A percentile compares a stretch with the other conserved stretches of the same genome.
Conservation (phyloP, 2,797 vertebrate genomes). For the Forpus xanthops region DNA sequence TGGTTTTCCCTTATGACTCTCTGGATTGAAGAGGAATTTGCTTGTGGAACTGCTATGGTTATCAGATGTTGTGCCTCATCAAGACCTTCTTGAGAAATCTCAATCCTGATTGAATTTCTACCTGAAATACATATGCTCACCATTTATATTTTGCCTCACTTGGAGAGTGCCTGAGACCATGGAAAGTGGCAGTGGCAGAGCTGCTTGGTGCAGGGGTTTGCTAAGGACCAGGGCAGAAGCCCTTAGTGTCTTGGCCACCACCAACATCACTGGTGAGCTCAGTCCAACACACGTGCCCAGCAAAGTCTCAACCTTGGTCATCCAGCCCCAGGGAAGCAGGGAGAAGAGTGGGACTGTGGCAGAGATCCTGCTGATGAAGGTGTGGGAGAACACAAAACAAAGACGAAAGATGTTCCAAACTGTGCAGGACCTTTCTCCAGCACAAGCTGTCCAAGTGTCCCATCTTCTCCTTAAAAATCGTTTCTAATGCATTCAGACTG, state of each 20-base stretch:
- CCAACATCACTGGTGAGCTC: not conserved
- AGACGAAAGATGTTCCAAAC: not conserved
- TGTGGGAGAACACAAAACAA: not conserved
- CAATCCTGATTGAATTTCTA: not conserved
- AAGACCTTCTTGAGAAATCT: not conserved
- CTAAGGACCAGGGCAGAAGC: not conserved
- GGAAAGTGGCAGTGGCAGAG: not conserved
- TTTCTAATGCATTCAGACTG: not conserved
- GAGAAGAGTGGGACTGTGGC: fast-evolving
- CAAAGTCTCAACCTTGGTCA: not conserved
- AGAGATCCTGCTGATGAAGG: not conserved
- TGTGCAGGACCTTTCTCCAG: not conserved
- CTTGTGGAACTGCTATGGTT: not conserved
- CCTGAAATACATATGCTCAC: no score
- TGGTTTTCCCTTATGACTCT: fast-evolving
- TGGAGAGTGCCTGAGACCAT: not conserved
- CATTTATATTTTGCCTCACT: no score
- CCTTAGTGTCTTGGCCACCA: not conserved
- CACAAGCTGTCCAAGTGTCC: not conserved
- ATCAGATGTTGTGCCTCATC: not conserved
- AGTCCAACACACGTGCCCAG: not conserved
- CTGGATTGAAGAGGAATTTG: not conserved
- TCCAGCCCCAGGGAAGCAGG: fast-evolving
- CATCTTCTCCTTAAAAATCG: not conserved
- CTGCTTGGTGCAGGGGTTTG: not conserved